phyloP scores from a whole-genome alignment of 2,888 invertebrate genomes.

The Ectropis crepuscularia region DNA sequence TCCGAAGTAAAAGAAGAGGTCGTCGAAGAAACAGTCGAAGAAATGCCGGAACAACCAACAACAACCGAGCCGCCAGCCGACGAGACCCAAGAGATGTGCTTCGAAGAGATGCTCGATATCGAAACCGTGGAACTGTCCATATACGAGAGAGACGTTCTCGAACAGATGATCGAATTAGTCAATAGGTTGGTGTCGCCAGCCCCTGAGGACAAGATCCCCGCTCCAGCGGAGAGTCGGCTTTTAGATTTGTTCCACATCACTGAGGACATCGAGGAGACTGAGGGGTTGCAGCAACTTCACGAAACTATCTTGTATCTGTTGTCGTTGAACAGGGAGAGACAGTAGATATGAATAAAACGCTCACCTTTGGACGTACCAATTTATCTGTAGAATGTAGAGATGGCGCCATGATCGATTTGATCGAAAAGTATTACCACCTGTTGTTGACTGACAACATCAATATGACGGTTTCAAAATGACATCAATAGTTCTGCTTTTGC shows the following conservation, averaged over 20 bases:
- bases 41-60: not conserved
- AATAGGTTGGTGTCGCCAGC: constrained; percentile 6
- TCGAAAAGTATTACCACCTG: too few relatives aligned
- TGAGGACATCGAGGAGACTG: constrained; percentile 3
- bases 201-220: constrained; percentile 7
- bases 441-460: too few relatives aligned
- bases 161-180: constrained; percentile 16
- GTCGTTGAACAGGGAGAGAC: constrained; percentile 1
- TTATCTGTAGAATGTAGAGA: too few relatives aligned
- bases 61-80: not conserved
- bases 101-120: constrained; percentile 23
- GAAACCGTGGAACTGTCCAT: constrained; percentile 3
- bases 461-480: too few relatives aligned
- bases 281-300: constrained; percentile 5
- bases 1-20: not conserved
- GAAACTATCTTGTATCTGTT: constrained; percentile 16
- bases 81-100: not conserved
- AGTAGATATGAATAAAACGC: not conserved
- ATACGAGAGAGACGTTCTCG: constrained; percentile 14
- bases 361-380: too few relatives aligned
- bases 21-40: not conserved
- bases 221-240: constrained; percentile 8
- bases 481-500: too few relatives aligned
- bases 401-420: too few relatives aligned
- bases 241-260: constrained; percentile 13